phyloP scores from a whole-genome alignment of 2,797 vertebrate genomes.

The Rhodeus uyekii region DNA sequence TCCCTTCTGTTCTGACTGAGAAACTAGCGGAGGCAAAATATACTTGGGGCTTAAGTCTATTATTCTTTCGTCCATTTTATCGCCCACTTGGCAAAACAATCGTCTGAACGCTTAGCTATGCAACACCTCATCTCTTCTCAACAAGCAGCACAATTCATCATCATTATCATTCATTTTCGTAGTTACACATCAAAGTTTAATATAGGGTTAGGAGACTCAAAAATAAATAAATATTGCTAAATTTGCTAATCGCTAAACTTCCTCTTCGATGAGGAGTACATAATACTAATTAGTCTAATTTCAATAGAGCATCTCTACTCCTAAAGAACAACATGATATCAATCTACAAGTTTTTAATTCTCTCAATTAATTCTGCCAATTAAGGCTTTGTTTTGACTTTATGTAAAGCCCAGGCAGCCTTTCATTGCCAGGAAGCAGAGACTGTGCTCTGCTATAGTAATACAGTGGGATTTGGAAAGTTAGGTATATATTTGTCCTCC shows the following conservation, averaged over 20 bases:
- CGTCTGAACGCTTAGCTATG: too few species aligned
- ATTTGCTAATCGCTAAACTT: too few species aligned
- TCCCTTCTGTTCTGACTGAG: too few species aligned
- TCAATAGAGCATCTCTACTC: neutral
- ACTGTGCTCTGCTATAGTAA: slow-evolving; percentile 35
- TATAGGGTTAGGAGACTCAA: too few species aligned
- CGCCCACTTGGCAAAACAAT: neutral
- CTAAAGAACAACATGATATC: neutral
- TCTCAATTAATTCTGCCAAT: slow-evolving; percentile 7
- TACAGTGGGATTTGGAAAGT: slow-evolving; percentile 30
- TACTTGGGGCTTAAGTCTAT: neutral
- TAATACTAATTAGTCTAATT: neutral
- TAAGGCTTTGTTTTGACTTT: neutral
- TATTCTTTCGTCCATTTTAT: too few species aligned
- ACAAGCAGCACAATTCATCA: neutral
- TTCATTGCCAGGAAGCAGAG: slow-evolving; percentile 1
- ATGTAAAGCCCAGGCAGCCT: neutral
- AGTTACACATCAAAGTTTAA: neutral
- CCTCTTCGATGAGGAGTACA: neutral
- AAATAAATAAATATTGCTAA: too few species aligned
- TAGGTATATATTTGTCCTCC: neutral
- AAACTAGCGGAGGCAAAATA: too few species aligned
- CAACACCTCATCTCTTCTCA: neutral
- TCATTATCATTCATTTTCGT: neutral
- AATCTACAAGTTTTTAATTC: neutral